A percentile compares a stretch with the other conserved stretches of the same genome.
These are phyloP conservation scores for Chlorodrepanis virens DNA, from an alignment of 2,113 vertebrate species.

Conservation along the genomic window DNA sequence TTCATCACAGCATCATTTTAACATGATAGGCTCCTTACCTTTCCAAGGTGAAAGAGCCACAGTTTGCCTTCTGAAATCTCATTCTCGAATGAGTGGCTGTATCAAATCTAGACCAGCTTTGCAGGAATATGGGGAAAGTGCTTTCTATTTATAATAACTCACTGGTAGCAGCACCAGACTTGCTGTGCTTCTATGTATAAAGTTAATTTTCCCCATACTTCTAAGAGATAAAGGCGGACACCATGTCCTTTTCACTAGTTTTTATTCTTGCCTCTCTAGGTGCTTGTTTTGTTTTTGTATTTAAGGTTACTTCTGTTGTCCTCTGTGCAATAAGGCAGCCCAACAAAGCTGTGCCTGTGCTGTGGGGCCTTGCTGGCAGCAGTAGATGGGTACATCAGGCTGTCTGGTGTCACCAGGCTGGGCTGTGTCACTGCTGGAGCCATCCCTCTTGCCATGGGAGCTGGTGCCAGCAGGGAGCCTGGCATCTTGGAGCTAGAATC, in stretches of 20 bases:
- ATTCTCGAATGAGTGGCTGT: rapidly evolving
- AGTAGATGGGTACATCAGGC: neutral
- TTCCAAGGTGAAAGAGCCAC: neutral
- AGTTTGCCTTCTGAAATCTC: neutral
- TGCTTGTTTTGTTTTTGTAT: neutral
- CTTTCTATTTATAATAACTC: neutral
- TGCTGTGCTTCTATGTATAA: neutral
- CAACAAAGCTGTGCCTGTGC: neutral
- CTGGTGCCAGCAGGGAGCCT: neutral
- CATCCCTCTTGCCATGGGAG: neutral
- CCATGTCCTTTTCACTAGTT: neutral
- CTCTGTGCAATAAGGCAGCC: neutral
- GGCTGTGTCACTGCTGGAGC: neutral
- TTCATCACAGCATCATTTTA: neutral
- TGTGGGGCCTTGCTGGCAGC: neutral
- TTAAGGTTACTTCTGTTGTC: neutral
- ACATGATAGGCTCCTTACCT: neutral
- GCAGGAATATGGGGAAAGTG: neutral
- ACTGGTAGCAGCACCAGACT: neutral
- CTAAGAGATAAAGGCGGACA: neutral
- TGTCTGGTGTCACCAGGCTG: neutral
- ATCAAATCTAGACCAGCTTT: neutral
- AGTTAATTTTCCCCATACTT: neutral
- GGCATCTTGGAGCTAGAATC: neutral
- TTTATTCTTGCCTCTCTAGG: neutral